These are phyloP conservation scores for Heloderma charlesbogerti DNA, from an alignment of 2,113 vertebrate genomes.

Conservation along the genomic window DNA sequence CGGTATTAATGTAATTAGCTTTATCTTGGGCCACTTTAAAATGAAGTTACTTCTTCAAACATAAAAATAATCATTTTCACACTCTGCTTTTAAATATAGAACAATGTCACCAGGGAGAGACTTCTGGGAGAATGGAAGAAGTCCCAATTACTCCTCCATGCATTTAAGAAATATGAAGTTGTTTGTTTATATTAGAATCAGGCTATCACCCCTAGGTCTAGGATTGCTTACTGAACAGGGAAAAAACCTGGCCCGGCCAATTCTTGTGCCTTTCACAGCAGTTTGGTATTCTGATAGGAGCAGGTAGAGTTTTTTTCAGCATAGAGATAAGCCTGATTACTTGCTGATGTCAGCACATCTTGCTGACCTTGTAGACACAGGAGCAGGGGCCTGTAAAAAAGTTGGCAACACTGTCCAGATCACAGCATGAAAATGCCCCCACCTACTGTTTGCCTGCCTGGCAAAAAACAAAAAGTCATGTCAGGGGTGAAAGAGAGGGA, in stretches of 20 bases:
- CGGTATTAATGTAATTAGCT: constrained; percentile 66
- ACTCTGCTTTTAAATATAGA: constrained; percentile 52
- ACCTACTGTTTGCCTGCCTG: not conserved
- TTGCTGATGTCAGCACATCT: not conserved
- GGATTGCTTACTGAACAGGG: not conserved
- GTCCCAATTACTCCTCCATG: constrained; percentile 37
- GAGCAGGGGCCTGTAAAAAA: not conserved
- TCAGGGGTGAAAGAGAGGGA: not conserved
- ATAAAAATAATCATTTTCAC: constrained; percentile 24
- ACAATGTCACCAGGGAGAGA: constrained; percentile 29
- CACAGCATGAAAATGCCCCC: not conserved
- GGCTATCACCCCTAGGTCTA: not conserved
- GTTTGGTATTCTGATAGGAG: not conserved
- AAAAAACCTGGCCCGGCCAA: not conserved
- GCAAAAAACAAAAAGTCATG: not conserved
- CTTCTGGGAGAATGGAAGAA: constrained; percentile 43
- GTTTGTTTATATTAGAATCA: constrained; percentile 1
- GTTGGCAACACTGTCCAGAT: not conserved
- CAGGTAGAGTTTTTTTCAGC: not conserved
- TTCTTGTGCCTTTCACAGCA: not conserved
- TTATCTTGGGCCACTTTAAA: constrained; percentile 37
- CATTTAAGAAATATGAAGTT: constrained; percentile 56
- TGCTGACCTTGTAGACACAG: not conserved
- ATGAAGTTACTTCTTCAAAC: constrained; percentile 22
- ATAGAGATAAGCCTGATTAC: not conserved